phyloP scores from a whole-genome alignment of 2,888 invertebrate genomes.

The Lepidocyrtinus sp. region DNA sequence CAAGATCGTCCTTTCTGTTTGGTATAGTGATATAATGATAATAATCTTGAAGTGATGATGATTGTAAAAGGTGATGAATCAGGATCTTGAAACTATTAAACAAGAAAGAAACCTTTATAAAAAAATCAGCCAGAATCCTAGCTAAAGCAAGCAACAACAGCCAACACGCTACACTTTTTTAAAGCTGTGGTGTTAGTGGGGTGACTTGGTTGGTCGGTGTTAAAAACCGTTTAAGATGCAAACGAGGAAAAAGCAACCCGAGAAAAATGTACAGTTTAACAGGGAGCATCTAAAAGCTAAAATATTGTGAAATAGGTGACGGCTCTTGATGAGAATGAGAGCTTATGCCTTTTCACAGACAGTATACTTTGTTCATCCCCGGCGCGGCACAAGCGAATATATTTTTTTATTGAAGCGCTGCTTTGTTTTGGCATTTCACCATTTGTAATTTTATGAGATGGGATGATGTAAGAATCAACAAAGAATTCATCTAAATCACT shows the following conservation, averaged over 20 bases:
- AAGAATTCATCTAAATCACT: conserved; percentile 10
- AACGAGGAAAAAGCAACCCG: conserved; percentile 8
- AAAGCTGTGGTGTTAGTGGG: no score
- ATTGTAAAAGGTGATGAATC: conserved; percentile 54
- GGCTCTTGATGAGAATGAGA: not conserved
- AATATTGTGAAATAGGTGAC: conserved; percentile 34
- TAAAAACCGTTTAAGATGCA: not conserved
- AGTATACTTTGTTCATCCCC: not conserved
- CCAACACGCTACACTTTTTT: no score
- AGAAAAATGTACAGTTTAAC: conserved; percentile 12
- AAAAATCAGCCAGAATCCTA: conserved; percentile 1
- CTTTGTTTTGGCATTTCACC: conserved; percentile 8
- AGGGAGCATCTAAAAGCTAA: conserved; percentile 44
- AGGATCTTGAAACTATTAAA: conserved; percentile 42
- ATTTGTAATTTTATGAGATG: conserved; percentile 9
- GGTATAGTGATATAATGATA: conserved; percentile 26
- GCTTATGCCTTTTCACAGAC: conserved; percentile 2
- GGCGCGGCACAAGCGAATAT: not conserved
- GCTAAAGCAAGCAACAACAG: no score
- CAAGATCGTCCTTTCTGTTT: conserved; percentile 26
- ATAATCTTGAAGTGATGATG: conserved; percentile 42
- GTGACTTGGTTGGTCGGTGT: no score
- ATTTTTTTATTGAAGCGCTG: no score
- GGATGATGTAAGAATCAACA: conserved; percentile 9
- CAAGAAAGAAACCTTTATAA: conserved; percentile 18